A percentile compares a stretch with the other conserved stretches of the same genome.
Conservation (phyloP, 2,113 vertebrate genomes). For the Calonectris borealis region DNA sequence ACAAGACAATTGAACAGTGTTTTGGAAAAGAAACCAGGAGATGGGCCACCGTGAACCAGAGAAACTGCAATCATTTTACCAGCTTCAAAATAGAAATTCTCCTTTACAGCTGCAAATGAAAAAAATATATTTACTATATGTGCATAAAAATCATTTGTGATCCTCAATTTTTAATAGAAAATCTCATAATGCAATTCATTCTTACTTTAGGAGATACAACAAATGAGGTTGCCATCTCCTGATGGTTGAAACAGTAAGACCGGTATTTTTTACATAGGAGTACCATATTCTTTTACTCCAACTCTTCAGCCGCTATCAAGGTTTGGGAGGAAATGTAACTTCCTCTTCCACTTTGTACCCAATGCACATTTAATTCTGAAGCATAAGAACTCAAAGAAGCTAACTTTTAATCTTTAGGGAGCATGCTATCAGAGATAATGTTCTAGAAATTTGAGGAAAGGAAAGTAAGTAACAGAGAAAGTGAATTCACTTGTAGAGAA, state of each 20-base stretch:
- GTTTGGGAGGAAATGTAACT: not conserved
- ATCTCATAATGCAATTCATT: not conserved
- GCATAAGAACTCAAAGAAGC: not conserved
- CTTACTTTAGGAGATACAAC: not conserved
- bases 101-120: conserved; percentile 73
- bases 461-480: not conserved
- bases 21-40: conserved; percentile 85
- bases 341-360: not conserved
- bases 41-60: conserved; percentile 84
- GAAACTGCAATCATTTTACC: conserved; percentile 81
- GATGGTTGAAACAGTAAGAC: not conserved
- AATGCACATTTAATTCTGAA: not conserved
- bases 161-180: not conserved
- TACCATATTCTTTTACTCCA: not conserved
- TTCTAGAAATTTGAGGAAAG: not conserved
- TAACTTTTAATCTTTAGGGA: not conserved
- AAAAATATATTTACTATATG: not conserved
- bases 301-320: not conserved
- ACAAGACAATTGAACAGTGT: conserved; percentile 84
- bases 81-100: conserved; percentile 82
- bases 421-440: not conserved
- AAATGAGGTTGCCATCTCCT: not conserved
- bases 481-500: not conserved
- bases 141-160: not conserved
- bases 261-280: not conserved